phyloP scores from a whole-genome alignment of 2,113 vertebrate genomes.

The Empidonax traillii region DNA sequence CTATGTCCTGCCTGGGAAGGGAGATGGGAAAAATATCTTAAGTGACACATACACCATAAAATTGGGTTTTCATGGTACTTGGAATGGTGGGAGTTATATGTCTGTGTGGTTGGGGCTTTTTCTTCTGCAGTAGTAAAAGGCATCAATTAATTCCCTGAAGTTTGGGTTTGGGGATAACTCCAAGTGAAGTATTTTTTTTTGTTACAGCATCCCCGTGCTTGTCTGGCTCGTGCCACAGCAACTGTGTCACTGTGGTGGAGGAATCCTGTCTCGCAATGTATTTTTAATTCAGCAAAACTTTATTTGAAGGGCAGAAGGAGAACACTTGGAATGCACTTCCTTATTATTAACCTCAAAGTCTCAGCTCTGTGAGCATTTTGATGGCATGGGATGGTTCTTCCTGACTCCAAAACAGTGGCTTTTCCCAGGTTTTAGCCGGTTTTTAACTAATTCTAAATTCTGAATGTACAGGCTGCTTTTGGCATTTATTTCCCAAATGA shows the following conservation, averaged over 20 bases:
- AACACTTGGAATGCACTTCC: neutral
- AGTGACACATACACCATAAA: neutral
- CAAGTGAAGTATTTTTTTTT: neutral
- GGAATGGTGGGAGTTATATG: neutral
- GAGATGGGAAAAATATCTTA: neutral
- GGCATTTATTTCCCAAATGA: neutral
- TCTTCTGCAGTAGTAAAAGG: neutral
- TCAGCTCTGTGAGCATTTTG: neutral
- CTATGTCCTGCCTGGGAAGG: neutral
- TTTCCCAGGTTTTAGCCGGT: neutral
- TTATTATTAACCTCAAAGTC: neutral
- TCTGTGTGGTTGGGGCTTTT: accelerated
- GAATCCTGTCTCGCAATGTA: neutral
- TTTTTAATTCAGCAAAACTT: neutral
- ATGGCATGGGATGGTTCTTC: neutral
- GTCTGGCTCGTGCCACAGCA: neutral
- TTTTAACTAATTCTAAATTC: neutral
- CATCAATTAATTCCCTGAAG: neutral
- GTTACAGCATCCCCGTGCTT: neutral
- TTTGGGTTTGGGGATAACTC: neutral
- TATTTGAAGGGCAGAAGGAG: neutral
- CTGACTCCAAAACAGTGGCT: neutral
- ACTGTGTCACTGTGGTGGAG: neutral
- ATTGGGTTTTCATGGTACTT: neutral
- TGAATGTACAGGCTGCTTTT: neutral